Percentiles rank a stretch among this genome's conserved stretches.
Conservation (phyloP, 2,888 invertebrate genomes). For the Urechis unicinctus region DNA sequence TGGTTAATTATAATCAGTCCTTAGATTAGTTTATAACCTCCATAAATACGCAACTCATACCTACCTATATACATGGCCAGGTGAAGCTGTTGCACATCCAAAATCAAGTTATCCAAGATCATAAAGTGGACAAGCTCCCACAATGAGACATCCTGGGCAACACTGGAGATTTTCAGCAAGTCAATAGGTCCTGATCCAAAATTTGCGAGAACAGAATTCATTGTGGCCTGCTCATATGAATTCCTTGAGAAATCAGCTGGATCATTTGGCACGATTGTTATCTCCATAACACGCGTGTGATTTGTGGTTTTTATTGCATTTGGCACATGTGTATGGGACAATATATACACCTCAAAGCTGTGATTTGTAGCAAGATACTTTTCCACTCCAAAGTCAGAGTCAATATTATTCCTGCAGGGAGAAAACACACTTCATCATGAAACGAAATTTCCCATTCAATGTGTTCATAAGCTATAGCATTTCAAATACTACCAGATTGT, state of each 20-base stretch:
- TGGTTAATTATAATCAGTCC: too few species aligned
- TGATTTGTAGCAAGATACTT: constrained; percentile 30
- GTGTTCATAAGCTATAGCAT: too few species aligned
- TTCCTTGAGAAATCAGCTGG: constrained; percentile 42
- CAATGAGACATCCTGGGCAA: constrained; percentile 20
- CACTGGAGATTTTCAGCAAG: constrained; percentile 31
- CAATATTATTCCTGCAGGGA: neutral
- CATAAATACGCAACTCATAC: too few species aligned
- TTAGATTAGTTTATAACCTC: too few species aligned
- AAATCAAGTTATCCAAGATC: constrained; percentile 32
- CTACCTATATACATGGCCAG: constrained; percentile 35
- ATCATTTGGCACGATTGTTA: constrained; percentile 39
- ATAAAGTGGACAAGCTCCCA: constrained; percentile 39
- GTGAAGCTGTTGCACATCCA: constrained; percentile 34
- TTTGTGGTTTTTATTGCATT: constrained; percentile 16
- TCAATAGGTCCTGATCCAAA: constrained; percentile 29
- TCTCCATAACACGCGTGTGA: constrained; percentile 25
- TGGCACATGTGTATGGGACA: constrained; percentile 23
- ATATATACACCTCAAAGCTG: constrained; percentile 28
- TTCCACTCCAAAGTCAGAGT: constrained; percentile 17
- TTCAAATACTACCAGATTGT: too few species aligned
- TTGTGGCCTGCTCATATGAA: constrained; percentile 36
- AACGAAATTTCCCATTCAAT: neutral
- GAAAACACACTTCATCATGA: neutral
- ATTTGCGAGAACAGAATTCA: constrained; percentile 32